A percentile compares a stretch with the other conserved stretches of the same genome.
Conservation (phyloP, 35 echinoderm and acorn worm genomes). For the Holothuria glaberrima region DNA sequence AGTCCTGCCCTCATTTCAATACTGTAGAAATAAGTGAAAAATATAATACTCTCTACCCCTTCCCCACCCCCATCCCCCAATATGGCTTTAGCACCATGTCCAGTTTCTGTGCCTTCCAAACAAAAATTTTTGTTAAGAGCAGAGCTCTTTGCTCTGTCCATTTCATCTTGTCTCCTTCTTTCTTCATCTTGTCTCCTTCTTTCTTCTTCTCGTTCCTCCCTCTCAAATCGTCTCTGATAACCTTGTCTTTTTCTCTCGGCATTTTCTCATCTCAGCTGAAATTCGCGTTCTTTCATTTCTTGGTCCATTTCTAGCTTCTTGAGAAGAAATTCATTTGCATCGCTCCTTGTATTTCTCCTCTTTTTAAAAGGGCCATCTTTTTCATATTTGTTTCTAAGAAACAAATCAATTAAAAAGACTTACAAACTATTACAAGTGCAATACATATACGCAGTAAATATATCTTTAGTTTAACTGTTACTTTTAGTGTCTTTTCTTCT, state of each 20-base stretch:
- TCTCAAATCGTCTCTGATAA: neutral
- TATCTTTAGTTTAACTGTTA: neutral
- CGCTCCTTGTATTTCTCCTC: neutral
- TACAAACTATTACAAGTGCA: neutral
- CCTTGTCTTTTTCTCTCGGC: slow-evolving; percentile 15
- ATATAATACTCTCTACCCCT: no score
- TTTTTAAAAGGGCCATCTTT: neutral
- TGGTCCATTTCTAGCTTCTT: neutral
- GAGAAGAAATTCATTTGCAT: slow-evolving; percentile 3
- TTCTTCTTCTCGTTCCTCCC: neutral
- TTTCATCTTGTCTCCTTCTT: slow-evolving; percentile 4
- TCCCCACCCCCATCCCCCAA: no score
- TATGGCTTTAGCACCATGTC: no score
- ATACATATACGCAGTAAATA: neutral
- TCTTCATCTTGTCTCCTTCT: no score
- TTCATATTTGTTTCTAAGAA: neutral
- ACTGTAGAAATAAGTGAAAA: neutral
- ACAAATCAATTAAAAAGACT: neutral
- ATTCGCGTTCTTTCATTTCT: slow-evolving; percentile 16
- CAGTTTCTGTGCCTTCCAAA: no score
- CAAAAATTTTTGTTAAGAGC: no score
- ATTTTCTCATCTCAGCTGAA: neutral
- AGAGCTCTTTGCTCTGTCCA: neutral
- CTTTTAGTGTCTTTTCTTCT: neutral
- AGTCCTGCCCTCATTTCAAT: neutral